Base-by-base conservation (phyloP, 2,113 vertebrate species). In the Rhinopomastus cyanomelas region DNA sequence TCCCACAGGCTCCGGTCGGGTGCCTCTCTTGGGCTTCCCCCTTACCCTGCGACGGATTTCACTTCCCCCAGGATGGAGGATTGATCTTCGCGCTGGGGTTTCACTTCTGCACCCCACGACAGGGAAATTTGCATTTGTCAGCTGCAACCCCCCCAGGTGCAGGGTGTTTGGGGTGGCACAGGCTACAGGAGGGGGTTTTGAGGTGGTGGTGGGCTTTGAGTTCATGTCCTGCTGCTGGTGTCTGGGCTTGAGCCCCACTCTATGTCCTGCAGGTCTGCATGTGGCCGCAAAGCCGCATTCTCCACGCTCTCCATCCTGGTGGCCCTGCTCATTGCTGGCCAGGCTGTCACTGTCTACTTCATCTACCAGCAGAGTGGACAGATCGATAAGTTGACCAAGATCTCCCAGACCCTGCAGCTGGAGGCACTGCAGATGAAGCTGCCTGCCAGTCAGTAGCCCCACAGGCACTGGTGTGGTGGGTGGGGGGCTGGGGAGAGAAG, bases 271-370 rank as follows among this genome's bases (percentile, higher is more conserved):
- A 97, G 97, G 39, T 65, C 86, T 30, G 96, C 73, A 5, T 95
- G 97, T 84, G 94, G 94, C 23, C 96, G 91, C 9, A 98, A 96
- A 48, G 83, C 97, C 1, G 93, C 97, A 89, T 89, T 98, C 26
- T 97, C 98, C 0, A 95, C 97, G 1, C 85, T 99, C 66, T 98
- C 98, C 2, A 92, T 99, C 76, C 96, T 99, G 95, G 98, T 97
- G 15, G 97, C 97, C 18, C 89, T 99, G 94, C 98, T 99, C 42
- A 85, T 99, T 21, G 98, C 95, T 0, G 98, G 98, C 89, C 99
- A 99, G 97, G 98, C 98, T 13, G 97, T 98, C 94, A 98, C 98
- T 0, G 44, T 98, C 81, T 99, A 98, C 97, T 98, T 98, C 71
- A 94, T 99, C 66, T 97, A 98, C 76, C 93, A 96, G 91, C 99